Percentiles rank a stretch among this genome's conserved stretches.
These are phyloP conservation scores for Neodontobutis hainanensis DNA, from an alignment of 2,113 vertebrate species.

Conservation along the genomic window DNA sequence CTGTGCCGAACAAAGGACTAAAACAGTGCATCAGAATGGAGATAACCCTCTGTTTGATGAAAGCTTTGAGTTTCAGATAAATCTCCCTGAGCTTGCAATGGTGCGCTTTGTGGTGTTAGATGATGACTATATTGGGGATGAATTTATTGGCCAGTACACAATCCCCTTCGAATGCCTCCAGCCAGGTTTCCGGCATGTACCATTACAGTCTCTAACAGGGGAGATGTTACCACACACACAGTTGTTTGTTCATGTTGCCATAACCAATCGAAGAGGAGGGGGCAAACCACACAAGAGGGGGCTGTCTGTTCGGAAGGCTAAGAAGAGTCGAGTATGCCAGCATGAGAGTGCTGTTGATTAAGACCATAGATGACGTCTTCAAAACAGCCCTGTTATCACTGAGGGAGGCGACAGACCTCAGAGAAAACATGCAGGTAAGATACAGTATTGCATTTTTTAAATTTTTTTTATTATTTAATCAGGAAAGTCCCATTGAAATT, in stretches of 20 bases:
- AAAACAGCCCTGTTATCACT: constrained; percentile 90
- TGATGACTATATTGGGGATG: constrained; percentile 97
- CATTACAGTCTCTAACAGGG: constrained; percentile 91
- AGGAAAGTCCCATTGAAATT: too few species aligned
- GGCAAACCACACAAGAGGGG: constrained; percentile 97
- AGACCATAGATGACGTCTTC: constrained; percentile 93
- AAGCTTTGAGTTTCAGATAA: constrained; percentile 98
- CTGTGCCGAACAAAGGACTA: constrained; percentile 96
- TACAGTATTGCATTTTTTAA: not conserved
- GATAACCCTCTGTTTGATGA: constrained; percentile 97
- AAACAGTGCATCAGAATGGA: constrained; percentile 94
- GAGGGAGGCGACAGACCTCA: constrained; percentile 93
- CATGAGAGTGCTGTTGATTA: constrained; percentile 93
- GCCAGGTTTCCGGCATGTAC: constrained; percentile 93
- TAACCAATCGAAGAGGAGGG: constrained; percentile 95
- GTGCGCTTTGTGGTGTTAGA: constrained; percentile 97
- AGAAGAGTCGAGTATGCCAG: constrained; percentile 92
- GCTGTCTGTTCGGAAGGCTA: constrained; percentile 93
- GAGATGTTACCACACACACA: constrained; percentile 90
- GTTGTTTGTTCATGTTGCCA: constrained; percentile 95
- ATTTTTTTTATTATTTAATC: too few species aligned
- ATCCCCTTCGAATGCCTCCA: constrained; percentile 99
- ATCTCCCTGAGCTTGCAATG: constrained; percentile 96
- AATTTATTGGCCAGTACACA: constrained; percentile 96
- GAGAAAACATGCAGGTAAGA: constrained; percentile 98